Percentiles rank a stretch among this genome's conserved stretches.
Conservation (phyloP, 2,797 vertebrate genomes). For the Hydrophis major region DNA sequence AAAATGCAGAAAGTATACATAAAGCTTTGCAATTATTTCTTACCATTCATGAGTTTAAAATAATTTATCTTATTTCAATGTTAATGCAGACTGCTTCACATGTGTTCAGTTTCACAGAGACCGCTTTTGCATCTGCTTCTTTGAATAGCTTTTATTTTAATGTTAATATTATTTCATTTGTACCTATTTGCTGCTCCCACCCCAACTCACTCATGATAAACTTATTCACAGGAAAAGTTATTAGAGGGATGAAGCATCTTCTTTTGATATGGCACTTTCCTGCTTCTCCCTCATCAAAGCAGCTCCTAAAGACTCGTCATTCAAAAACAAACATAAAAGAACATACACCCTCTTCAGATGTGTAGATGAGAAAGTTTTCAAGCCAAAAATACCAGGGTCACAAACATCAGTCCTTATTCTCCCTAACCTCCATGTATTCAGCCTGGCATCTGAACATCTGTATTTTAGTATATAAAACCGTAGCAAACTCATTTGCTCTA, state of each 20-base stretch:
- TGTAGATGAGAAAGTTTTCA: not conserved
- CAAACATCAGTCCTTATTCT: not conserved
- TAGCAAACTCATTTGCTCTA: not conserved
- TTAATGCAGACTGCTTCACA: not conserved
- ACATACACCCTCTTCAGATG: not conserved
- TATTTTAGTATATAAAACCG: not conserved
- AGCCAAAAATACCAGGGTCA: not conserved
- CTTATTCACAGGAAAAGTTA: not conserved
- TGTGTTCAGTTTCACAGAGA: not conserved
- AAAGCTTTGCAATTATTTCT: not conserved
- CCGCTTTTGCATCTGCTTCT: constrained; percentile 46
- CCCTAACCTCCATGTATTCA: not conserved
- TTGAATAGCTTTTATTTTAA: not conserved
- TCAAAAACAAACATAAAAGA: not conserved
- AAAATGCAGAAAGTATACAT: constrained; percentile 15
- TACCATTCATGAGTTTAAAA: constrained; percentile 17
- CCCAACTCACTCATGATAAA: not conserved
- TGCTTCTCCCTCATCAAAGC: not conserved
- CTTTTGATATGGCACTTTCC: not conserved
- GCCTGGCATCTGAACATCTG: not conserved
- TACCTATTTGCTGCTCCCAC: not conserved
- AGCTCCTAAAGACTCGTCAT: not conserved
- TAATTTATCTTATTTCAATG: constrained; percentile 7
- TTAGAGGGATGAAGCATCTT: not conserved
- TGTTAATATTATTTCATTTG: not conserved